These are phyloP conservation scores for Acanthopleura granulata DNA, from an alignment of 2,888 invertebrate species.

Conservation along the genomic window DNA sequence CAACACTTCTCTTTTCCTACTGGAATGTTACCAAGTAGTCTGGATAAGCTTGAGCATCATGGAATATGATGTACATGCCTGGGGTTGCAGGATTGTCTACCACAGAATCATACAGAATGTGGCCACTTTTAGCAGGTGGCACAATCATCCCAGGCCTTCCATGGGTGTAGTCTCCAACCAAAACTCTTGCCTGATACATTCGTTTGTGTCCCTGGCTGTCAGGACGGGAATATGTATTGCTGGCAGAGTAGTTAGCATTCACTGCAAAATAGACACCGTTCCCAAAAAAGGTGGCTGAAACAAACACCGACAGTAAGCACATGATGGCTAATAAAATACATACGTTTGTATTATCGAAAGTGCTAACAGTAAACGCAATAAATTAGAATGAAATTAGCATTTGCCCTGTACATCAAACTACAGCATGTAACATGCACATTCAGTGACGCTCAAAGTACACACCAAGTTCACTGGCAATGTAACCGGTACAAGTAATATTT, in stretches of 20 bases:
- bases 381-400: too few species aligned
- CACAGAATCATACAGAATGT: constrained; percentile 53
- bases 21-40: constrained; percentile 56
- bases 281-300: constrained; percentile 54
- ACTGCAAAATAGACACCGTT: constrained; percentile 63
- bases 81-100: constrained; percentile 39
- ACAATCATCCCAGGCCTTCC: constrained; percentile 39
- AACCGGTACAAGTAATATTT: too few species aligned
- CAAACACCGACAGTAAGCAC: background rate
- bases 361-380: too few species aligned
- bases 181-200: constrained; percentile 50
- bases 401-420: background rate
- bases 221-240: constrained; percentile 37
- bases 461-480: too few species aligned
- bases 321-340: background rate
- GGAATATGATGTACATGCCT: constrained; percentile 59
- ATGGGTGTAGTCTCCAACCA: constrained; percentile 47
- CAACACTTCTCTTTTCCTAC: background rate
- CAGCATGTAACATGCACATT: too few species aligned
- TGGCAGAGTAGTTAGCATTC: constrained; percentile 45
- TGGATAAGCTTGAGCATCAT: constrained; percentile 63
- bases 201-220: constrained; percentile 37
- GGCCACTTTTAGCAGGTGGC: constrained; percentile 39
- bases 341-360: too few species aligned
- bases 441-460: too few species aligned